These are phyloP conservation scores for Kuschelorhynchus macadamiae DNA, from an alignment of 2,888 invertebrate genomes.

Conservation along the genomic window DNA sequence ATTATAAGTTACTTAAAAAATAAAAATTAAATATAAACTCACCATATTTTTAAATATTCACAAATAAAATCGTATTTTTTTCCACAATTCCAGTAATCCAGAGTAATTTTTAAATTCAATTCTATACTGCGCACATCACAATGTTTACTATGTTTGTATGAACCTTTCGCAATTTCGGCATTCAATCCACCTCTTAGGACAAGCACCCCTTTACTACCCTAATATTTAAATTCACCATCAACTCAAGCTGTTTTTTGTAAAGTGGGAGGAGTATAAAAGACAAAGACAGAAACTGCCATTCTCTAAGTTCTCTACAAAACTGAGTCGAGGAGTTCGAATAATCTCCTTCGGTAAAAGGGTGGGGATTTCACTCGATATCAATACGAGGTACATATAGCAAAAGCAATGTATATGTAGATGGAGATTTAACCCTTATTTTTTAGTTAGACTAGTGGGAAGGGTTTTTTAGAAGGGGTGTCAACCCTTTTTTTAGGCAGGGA, in stretches of 20 bases:
- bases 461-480: conserved; percentile 36
- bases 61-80: too few relatives aligned
- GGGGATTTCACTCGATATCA: conserved; percentile 26
- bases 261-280: conserved; percentile 26
- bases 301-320: conserved; percentile 25
- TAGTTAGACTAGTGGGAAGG: conserved; percentile 25
- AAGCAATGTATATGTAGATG: conserved; percentile 15
- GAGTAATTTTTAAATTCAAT: too few relatives aligned
- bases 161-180: too few relatives aligned
- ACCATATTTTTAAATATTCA: too few relatives aligned
- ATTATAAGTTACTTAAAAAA: too few relatives aligned
- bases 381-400: conserved; percentile 23
- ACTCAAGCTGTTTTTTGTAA: conserved; percentile 34
- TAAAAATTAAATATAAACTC: too few relatives aligned
- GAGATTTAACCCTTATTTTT: conserved; percentile 45
- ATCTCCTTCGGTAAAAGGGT: conserved; percentile 29
- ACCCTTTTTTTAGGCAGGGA: conserved; percentile 17
- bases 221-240: conserved; percentile 37
- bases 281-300: conserved; percentile 19
- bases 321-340: conserved; percentile 30
- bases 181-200: too few relatives aligned
- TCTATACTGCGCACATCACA: too few relatives aligned
- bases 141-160: too few relatives aligned
- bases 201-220: conserved; percentile 28
- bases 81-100: too few relatives aligned